phyloP scores from a whole-genome alignment of 2,113 vertebrate genomes.

The Grallaria varia region DNA sequence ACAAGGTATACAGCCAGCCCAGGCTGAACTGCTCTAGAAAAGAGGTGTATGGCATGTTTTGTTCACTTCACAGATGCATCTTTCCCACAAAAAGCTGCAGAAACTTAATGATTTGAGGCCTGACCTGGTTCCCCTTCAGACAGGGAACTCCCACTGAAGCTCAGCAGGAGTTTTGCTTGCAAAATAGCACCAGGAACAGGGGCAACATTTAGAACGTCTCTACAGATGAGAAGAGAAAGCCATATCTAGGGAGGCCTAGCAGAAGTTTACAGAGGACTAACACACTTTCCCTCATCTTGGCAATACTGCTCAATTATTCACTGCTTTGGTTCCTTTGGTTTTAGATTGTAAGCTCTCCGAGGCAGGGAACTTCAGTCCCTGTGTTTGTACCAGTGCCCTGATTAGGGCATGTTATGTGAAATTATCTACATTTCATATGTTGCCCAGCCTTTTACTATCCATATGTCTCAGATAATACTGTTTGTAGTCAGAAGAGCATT shows the following conservation, averaged over 20 bases:
- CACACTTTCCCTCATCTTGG: rapidly evolving
- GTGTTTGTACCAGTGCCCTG: neutral
- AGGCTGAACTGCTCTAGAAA: neutral
- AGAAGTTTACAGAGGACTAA: neutral
- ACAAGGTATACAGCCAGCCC: neutral
- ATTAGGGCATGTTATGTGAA: neutral
- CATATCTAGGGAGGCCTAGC: neutral
- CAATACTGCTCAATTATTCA: neutral
- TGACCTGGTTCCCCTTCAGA: neutral
- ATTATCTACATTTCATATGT: neutral
- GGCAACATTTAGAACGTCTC: neutral
- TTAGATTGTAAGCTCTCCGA: neutral
- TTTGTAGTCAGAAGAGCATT: neutral
- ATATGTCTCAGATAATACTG: neutral
- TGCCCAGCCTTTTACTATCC: neutral
- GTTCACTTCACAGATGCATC: neutral
- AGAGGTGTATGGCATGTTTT: neutral
- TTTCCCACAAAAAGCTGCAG: neutral
- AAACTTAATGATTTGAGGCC: neutral
- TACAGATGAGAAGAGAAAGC: neutral
- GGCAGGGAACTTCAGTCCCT: neutral
- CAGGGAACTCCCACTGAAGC: neutral
- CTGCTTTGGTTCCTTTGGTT: neutral
- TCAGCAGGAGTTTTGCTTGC: neutral
- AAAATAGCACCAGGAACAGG: neutral